Evolutionary conservation across 2,797 vertebrate species (phyloP), one percentile per base, ranked within the genome.

Genomic region (Trichosurus vulpecula): DNA sequence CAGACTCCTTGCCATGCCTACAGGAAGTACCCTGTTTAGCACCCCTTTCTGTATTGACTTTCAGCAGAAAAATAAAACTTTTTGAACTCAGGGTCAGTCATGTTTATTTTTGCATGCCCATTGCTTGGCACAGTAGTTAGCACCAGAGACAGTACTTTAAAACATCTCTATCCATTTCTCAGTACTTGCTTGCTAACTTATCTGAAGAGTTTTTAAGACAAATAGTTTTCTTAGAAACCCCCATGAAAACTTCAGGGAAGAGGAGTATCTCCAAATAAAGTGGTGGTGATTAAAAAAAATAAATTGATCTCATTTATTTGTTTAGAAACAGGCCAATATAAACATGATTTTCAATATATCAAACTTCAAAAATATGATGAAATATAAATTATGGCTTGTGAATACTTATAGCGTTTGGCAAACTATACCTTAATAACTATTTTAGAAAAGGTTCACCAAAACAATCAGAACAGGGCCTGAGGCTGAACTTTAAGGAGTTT

Each of bases 261-360:
- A n/a, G 74, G 29, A 6, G 35, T 74, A 35, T 13, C 61, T 74
- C 14, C 35, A 74, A 74, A 74, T 41, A 19, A 41, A 41, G 10
- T n/a, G 14, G 31, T n/a, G 56, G 29, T 8, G 19, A 74, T 74
- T 61, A 1, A 11, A 31, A 57, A 31, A 61, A 9, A 31, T 61
- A 31, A 61, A 31, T 61, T 12, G 57, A 31, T 31, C 3, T 31
- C 9, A 90, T 93, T 56, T 92, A 55, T 5, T 56, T 81, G 91
- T 91, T 81, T 93, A 96, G 0, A 19, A 9, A 31, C 10, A 95
- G 93, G 2, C 0, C n/a, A 95, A 55, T 94, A 94, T 91, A 14
- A 95, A 90, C 92, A 93, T 94, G 25, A 93, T 95, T 96, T 31
- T 30, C 2, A 93, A 95, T 92, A 95, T 56, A 41, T 0, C 41